phyloP scores from a whole-genome alignment of 2,797 vertebrate species.

The Mormyrops boulengeri region DNA sequence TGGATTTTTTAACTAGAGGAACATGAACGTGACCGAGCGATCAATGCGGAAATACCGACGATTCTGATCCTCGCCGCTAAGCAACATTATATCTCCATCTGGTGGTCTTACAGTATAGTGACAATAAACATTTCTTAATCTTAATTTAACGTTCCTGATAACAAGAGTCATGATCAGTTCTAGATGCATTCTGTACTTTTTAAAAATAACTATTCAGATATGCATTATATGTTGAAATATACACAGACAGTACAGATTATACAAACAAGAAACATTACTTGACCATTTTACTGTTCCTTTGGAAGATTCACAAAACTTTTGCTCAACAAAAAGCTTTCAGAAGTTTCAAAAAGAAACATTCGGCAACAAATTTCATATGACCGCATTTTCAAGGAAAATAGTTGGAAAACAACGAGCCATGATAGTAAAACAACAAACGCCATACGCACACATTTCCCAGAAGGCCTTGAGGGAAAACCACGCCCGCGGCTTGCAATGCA shows the following conservation, averaged over 20 bases:
- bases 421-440: background rate
- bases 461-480: background rate
- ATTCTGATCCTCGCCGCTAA: background rate
- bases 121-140: background rate
- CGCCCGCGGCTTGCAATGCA: background rate
- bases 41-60: background rate
- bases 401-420: background rate
- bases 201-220: background rate
- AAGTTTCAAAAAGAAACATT: background rate
- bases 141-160: background rate
- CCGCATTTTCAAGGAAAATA: background rate
- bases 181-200: background rate
- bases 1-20: background rate
- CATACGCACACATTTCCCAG: conserved; percentile 14
- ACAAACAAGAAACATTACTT: background rate
- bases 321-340: background rate
- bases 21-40: background rate
- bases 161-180: background rate
- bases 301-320: background rate
- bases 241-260: background rate
- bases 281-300: background rate
- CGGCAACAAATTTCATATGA: background rate
- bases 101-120: conserved; percentile 26
- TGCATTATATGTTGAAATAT: background rate
- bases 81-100: conserved; percentile 34